Percentiles rank a stretch among this genome's conserved stretches.
phyloP scores from a whole-genome alignment of 2,888 invertebrate genomes.

The Drosophila putrida region DNA sequence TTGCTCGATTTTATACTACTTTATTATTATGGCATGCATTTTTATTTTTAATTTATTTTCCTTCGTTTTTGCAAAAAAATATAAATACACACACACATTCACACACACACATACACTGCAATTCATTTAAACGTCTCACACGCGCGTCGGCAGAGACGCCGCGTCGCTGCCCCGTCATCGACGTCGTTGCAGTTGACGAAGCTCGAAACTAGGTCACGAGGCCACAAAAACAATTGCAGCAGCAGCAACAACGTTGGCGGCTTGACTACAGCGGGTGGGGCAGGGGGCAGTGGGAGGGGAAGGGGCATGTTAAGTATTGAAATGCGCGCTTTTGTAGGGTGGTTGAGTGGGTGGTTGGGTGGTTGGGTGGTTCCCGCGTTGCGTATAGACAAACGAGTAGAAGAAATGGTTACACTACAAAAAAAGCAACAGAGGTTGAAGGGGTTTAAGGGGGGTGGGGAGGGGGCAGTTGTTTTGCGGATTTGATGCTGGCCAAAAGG shows the following conservation, averaged over 20 bases:
- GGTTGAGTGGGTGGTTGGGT: constrained; percentile 4
- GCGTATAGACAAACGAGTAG: constrained; percentile 30
- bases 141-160: constrained; percentile 31
- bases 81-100: constrained; percentile 20
- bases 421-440: neutral
- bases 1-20: constrained; percentile 37
- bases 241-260: constrained; percentile 35
- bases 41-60: constrained; percentile 25
- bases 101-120: constrained; percentile 38
- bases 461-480: constrained; percentile 8
- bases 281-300: neutral
- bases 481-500: constrained; percentile 18
- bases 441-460: no score
- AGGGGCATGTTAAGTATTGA: constrained; percentile 41
- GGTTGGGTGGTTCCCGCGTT: constrained; percentile 10
- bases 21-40: constrained; percentile 39
- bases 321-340: constrained; percentile 45
- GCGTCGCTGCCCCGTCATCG: constrained; percentile 38
- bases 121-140: constrained; percentile 62
- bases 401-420: neutral
- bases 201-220: constrained; percentile 81
- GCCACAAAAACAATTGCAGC: constrained; percentile 80
- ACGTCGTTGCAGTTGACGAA: constrained; percentile 77
- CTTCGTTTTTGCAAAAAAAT: constrained; percentile 18
- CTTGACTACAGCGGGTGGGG: constrained; percentile 10